Evolutionary conservation across 2,113 vertebrate species (phyloP).

Genomic region (Triplophysa dalaica): DNA sequence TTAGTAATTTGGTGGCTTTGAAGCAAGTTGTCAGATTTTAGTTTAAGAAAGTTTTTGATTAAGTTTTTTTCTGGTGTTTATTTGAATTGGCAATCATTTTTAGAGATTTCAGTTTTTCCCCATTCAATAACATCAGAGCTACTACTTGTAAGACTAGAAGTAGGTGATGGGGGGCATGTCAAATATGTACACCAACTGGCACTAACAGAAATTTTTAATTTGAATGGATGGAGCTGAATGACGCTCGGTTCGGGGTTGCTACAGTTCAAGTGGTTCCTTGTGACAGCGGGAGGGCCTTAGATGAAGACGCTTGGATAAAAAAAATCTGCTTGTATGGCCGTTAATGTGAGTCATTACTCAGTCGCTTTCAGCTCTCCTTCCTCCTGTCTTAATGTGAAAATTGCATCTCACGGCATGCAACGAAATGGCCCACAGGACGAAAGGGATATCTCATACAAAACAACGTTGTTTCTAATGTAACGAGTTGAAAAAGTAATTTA

Average conservation of each 20-base stretch:
- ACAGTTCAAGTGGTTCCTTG: constrained; percentile 42
- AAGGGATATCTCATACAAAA: constrained; percentile 32
- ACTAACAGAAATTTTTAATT: background rate
- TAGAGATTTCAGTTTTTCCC: too few relatives aligned
- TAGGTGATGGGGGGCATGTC: too few relatives aligned
- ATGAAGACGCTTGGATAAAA: constrained; percentile 47
- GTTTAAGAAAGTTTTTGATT: too few relatives aligned
- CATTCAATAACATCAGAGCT: too few relatives aligned
- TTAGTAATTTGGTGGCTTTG: too few relatives aligned
- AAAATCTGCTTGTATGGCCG: constrained; percentile 46
- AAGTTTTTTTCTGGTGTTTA: too few relatives aligned
- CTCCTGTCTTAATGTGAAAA: constrained; percentile 44
- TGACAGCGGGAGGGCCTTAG: constrained; percentile 18
- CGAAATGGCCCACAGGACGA: constrained; percentile 29
- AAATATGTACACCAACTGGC: too few relatives aligned
- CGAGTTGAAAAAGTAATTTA: constrained; percentile 6
- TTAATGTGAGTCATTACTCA: constrained; percentile 54
- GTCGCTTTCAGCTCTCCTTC: constrained; percentile 27
- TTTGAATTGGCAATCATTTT: too few relatives aligned
- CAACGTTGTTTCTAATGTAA: constrained; percentile 8
- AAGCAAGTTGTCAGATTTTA: too few relatives aligned
- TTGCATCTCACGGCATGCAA: constrained; percentile 31
- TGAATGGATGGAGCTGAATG: constrained; percentile 16
- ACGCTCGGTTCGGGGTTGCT: constrained; percentile 28
- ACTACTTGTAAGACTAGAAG: too few relatives aligned